These are phyloP conservation scores for Microcebus tavaratra DNA, from an alignment of 2,113 vertebrate genomes.

Conservation along the genomic window DNA sequence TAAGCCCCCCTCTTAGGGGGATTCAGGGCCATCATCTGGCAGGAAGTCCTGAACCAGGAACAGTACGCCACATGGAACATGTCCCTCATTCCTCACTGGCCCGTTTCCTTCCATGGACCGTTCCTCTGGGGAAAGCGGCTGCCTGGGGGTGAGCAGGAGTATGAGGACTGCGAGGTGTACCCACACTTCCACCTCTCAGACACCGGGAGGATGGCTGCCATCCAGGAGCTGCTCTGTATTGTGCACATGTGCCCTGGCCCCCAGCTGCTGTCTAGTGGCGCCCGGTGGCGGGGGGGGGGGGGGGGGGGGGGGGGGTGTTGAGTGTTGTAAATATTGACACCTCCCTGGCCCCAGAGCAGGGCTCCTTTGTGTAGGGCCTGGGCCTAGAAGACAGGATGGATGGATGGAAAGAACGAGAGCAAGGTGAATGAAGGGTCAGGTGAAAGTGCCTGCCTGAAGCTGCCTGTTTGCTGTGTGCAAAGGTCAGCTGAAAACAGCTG, in stretches of 20 bases:
- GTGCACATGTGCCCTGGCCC: fast-evolving
- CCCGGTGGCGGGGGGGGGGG: too few species aligned
- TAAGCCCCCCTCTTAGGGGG: neutral
- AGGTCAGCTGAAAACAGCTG: too few species aligned
- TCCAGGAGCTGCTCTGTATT: too few species aligned
- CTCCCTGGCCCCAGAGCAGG: neutral
- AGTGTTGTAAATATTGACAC: neutral
- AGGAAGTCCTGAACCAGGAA: neutral
- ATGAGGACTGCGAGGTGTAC: neutral
- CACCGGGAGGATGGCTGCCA: neutral
- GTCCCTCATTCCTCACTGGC: neutral
- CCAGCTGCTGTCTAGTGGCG: neutral
- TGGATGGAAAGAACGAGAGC: too few species aligned
- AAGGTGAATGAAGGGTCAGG: too few species aligned
- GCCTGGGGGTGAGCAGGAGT: too few species aligned
- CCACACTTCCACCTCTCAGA: neutral
- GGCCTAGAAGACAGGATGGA: too few species aligned
- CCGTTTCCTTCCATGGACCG: neutral
- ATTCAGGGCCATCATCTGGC: neutral
- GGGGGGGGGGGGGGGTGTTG: too few species aligned
- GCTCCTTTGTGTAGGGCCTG: neutral
- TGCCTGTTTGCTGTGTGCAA: too few species aligned
- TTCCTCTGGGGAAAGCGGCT: neutral
- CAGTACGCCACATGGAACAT: neutral
- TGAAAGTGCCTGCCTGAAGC: too few species aligned